Percentiles rank a stretch among this genome's conserved stretches.
Evolutionary conservation across 2,797 vertebrate genomes (phyloP).

Genomic region (Gymnopithys bicolor): DNA sequence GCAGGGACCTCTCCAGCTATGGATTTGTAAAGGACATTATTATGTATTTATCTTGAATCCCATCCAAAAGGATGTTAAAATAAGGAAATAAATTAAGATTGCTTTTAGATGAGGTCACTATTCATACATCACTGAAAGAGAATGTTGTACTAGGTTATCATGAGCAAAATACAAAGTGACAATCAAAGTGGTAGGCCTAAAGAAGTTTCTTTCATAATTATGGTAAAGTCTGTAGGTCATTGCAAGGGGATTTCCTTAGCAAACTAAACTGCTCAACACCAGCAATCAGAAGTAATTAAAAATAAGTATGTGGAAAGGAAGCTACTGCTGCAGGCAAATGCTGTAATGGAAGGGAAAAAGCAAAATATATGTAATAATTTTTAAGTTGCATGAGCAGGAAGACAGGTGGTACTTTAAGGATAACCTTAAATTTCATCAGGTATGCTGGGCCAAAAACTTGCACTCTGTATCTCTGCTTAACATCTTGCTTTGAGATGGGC

Average conservation of each 20-base stretch:
- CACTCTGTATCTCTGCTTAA: neutral
- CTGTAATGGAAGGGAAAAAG: neutral
- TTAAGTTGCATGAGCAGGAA: neutral
- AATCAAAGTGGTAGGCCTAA: neutral
- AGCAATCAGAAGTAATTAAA: neutral
- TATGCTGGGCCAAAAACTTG: neutral
- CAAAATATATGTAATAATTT: neutral
- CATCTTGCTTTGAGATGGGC: neutral
- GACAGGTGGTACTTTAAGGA: neutral
- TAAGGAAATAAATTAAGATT: neutral
- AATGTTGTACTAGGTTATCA: neutral
- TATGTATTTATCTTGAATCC: neutral
- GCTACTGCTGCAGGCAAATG: neutral
- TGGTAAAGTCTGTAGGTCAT: neutral
- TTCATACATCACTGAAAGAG: neutral
- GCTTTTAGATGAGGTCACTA: neutral
- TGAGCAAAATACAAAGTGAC: neutral
- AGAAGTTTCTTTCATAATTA: neutral
- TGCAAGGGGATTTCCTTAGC: conserved; percentile 14
- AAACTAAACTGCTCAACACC: neutral
- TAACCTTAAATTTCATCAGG: neutral
- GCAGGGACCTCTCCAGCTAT: neutral
- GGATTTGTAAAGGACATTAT: neutral
- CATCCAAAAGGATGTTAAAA: neutral
- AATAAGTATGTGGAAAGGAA: neutral